These are phyloP conservation scores for Sitobion miscanthi DNA, from an alignment of 1,140 invertebrate genomes.

Conservation along the genomic window DNA sequence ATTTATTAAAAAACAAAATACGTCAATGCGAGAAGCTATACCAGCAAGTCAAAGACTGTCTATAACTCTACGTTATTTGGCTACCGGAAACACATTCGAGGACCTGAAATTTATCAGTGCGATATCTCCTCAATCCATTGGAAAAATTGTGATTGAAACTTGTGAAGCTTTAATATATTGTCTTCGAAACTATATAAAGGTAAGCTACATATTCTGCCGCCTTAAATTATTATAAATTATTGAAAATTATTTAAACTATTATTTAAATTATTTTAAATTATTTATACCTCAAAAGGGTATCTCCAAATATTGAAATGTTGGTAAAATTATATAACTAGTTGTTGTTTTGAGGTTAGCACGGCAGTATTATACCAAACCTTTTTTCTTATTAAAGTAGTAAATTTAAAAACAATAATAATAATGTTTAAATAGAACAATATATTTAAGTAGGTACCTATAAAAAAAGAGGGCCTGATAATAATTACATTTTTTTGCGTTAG, in stretches of 20 bases:
- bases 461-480: not conserved
- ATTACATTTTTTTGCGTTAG: not conserved
- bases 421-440: constrained; percentile 2
- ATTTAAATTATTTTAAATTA: no score
- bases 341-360: no score
- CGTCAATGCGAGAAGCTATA: constrained; percentile 27
- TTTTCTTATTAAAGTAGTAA: constrained; percentile 18
- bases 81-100: constrained; percentile 35
- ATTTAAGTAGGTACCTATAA: not conserved
- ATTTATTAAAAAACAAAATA: constrained; percentile 52
- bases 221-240: no score
- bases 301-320: no score
- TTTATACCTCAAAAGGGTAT: no score
- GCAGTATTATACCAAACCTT: not conserved
- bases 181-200: constrained; percentile 35
- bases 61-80: constrained; percentile 38
- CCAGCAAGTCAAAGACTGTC: constrained; percentile 47
- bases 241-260: no score
- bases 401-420: constrained; percentile 1
- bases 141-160: constrained; percentile 54
- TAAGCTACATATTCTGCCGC: constrained; percentile 12
- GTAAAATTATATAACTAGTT: no score
- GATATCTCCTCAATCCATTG: constrained; percentile 11
- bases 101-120: constrained; percentile 53
- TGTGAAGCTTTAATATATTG: constrained; percentile 55